Evolutionary conservation across 2,888 invertebrate genomes (phyloP), one percentile per base, ranked within the genome.

Genomic region (Electrophaes corylata): DNA sequence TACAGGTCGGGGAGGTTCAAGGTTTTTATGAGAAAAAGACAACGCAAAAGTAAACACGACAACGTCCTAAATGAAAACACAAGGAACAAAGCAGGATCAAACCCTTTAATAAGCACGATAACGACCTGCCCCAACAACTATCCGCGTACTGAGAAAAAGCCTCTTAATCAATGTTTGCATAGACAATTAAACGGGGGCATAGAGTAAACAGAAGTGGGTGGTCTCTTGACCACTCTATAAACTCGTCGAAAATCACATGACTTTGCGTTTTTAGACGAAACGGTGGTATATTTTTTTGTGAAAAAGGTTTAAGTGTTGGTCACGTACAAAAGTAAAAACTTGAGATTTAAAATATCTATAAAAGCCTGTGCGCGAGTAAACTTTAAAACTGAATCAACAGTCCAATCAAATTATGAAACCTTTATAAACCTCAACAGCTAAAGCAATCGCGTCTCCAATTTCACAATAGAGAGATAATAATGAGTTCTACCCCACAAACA

Each of bases 141-240:
- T 48, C 57, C 61, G 47, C 67, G 59, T 56, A 64, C 63, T 60
- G 65, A 72, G 71, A 76, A 66, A 61, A 75, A 63, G 73, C 73
- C 65, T 78, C 74, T 76, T 76, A 80, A 80, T 83, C 78, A 80
- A 83, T 88, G 86, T 90, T 90, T 86, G 82, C 75, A 67, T 76
- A 79, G 78, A 75, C 88, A 87, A 90, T 89, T 89, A 91, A 88
- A 88, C 77, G 72, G 78, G 78, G 76, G 83, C 82, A 72, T 67
- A 65, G 70, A 62, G 73, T 69, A 81, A 87, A 89, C 76, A 85
- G 56, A 56, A 70, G 82, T 90, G 91, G 87, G 91, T 90, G 91
- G 88, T 76, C 84, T 57, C 62, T 64, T 60, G 63, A 52, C 60
- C 62, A 61, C 63, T 64, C 35, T 48, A 68, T 67, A 62, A 53